These are phyloP conservation scores for Calycopis cecrops DNA, from an alignment of 1,140 invertebrate species.

Conservation along the genomic window DNA sequence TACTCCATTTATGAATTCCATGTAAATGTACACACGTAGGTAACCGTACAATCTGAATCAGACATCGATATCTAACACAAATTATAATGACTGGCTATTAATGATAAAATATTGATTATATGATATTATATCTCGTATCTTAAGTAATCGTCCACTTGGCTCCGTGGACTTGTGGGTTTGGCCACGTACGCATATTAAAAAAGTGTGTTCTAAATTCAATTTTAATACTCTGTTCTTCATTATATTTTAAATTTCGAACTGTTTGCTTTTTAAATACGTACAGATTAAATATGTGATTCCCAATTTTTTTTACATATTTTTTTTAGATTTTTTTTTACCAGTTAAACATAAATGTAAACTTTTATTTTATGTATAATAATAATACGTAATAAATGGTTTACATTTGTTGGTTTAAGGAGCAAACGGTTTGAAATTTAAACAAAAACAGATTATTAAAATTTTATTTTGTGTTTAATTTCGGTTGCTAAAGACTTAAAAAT, in stretches of 20 bases:
- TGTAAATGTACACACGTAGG: too few relatives aligned
- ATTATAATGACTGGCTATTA: conserved; percentile 48
- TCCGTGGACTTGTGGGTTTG: conserved; percentile 37
- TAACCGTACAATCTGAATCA: neutral
- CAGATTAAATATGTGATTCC: too few relatives aligned
- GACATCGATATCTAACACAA: conserved; percentile 25
- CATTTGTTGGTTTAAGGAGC: too few relatives aligned
- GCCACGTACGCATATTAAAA: conserved; percentile 19
- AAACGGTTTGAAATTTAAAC: too few relatives aligned
- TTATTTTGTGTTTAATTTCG: neutral
- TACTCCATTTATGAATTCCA: too few relatives aligned
- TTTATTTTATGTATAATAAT: too few relatives aligned
- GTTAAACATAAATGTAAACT: too few relatives aligned
- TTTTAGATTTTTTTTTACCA: too few relatives aligned
- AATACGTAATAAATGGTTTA: too few relatives aligned
- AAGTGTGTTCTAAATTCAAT: conserved; percentile 1
- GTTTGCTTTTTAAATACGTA: neutral
- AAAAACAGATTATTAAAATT: neutral
- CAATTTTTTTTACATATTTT: too few relatives aligned
- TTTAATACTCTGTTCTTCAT: neutral
- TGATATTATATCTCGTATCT: conserved; percentile 32
- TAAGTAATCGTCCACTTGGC: conserved; percentile 36
- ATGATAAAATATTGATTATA: conserved; percentile 49
- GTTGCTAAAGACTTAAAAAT: conserved; percentile 26
- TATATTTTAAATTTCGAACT: neutral